Percentiles rank a stretch among this genome's conserved stretches.
Evolutionary conservation across 1,140 invertebrate species (phyloP).

Genomic region (Pristionchus pacificus): DNA sequence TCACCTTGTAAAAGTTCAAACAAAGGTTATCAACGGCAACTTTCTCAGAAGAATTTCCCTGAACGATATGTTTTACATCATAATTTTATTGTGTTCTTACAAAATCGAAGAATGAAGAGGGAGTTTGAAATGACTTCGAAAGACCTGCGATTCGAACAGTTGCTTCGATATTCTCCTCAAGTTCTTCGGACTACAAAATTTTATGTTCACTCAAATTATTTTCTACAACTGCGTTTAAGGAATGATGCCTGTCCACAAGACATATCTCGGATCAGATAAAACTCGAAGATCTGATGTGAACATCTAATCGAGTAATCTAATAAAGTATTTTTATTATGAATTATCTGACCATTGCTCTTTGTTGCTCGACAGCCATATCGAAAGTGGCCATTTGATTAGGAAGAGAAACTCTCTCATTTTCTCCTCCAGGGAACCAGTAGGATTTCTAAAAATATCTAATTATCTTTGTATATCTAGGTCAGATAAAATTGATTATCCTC

Average conservation of each 20-base stretch:
- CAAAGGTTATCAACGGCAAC: constrained; percentile 68
- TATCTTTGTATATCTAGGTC: constrained; percentile 5
- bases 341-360: no score
- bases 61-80: constrained; percentile 54
- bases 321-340: no score
- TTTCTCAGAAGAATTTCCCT: constrained; percentile 60
- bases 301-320: no score
- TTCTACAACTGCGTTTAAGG: constrained; percentile 51
- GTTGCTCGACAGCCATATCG: no score
- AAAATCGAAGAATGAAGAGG: constrained; percentile 53
- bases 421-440: constrained; percentile 68
- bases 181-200: constrained; percentile 56
- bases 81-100: constrained; percentile 59
- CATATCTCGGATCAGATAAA: no score
- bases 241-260: no score
- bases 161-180: constrained; percentile 50
- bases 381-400: no score
- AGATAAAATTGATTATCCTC: constrained; percentile 22
- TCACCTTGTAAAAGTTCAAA: constrained; percentile 68
- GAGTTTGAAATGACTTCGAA: constrained; percentile 34
- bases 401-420: no score
- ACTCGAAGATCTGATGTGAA: no score
- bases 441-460: constrained; percentile 58
- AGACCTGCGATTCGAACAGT: constrained; percentile 28
- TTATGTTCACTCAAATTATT: constrained; percentile 36